These are phyloP conservation scores for Drosophila dunni DNA, from an alignment of 1,140 invertebrate species.

Conservation along the genomic window DNA sequence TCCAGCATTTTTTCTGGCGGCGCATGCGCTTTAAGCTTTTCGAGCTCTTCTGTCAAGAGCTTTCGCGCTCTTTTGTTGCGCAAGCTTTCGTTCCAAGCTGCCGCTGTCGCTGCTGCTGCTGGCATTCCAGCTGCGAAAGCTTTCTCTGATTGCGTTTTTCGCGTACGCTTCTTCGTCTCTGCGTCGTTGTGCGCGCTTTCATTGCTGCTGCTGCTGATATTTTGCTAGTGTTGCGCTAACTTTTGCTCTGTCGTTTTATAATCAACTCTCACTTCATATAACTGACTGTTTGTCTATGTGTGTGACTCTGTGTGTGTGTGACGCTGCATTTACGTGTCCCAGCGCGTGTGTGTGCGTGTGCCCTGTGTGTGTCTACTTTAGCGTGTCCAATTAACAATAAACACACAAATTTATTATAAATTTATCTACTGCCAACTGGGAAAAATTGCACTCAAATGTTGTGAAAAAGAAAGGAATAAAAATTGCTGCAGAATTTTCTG, in stretches of 20 bases:
- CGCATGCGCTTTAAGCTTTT: conserved; percentile 68
- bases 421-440: conserved; percentile 44
- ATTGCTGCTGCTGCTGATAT: conserved; percentile 75
- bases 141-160: conserved; percentile 6
- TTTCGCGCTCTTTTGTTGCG: background rate
- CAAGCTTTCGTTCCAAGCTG: conserved; percentile 54
- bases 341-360: conserved; percentile 35
- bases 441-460: conserved; percentile 3
- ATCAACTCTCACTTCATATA: conserved; percentile 65
- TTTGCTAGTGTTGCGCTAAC: conserved; percentile 80
- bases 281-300: conserved; percentile 26
- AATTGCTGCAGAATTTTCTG: conserved; percentile 36
- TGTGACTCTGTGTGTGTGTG: conserved; percentile 23
- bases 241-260: conserved; percentile 82
- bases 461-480: conserved; percentile 31
- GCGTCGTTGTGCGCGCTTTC: conserved; percentile 67
- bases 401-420: conserved; percentile 20
- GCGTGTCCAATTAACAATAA: conserved; percentile 52
- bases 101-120: conserved; percentile 32
- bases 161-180: conserved; percentile 34
- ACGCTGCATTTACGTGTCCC: conserved; percentile 22
- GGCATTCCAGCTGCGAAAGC: conserved; percentile 61
- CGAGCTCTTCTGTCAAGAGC: conserved; percentile 17
- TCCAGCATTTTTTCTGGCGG: conserved; percentile 59
- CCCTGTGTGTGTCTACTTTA: conserved; percentile 48